phyloP scores from a whole-genome alignment of 2,113 vertebrate genomes.

The Gracilinanus agilis region DNA sequence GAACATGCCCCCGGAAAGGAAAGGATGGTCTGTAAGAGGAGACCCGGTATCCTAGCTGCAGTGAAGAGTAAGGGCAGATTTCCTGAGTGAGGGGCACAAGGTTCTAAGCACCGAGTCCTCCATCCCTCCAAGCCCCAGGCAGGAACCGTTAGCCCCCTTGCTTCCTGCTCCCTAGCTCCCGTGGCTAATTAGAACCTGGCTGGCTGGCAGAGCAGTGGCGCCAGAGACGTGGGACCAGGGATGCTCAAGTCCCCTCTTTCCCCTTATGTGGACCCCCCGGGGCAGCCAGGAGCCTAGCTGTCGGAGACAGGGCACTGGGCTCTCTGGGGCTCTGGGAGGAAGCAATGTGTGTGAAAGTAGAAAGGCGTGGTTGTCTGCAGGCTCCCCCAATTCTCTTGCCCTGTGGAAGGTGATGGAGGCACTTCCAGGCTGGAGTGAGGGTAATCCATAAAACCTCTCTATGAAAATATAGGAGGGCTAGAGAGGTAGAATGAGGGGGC shows the following conservation, averaged over 20 bases:
- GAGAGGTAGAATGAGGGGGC: not conserved
- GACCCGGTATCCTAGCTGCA: not conserved
- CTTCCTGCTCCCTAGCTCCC: conserved; percentile 41
- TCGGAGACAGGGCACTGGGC: not conserved
- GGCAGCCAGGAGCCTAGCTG: conserved; percentile 60
- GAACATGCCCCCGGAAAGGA: not conserved
- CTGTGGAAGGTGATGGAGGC: not conserved
- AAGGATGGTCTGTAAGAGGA: not conserved
- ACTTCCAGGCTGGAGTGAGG: not conserved
- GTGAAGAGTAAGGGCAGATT: not conserved
- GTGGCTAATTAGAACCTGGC: conserved; percentile 67
- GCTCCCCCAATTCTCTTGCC: not conserved
- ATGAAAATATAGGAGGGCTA: not conserved
- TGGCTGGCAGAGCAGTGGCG: conserved; percentile 58
- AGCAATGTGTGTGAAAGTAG: not conserved
- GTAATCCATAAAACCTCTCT: not conserved
- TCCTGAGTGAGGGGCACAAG: not conserved
- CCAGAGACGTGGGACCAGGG: conserved; percentile 61
- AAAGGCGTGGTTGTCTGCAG: not conserved
- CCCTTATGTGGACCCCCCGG: conserved; percentile 28
- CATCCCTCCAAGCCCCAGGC: not conserved
- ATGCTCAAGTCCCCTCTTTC: conserved; percentile 60
- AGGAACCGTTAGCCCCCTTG: conserved; percentile 17
- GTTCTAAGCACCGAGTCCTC: not conserved
- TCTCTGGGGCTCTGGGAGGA: not conserved